Percentiles rank a stretch among this genome's conserved stretches.
Conservation (phyloP, 2,888 invertebrate genomes). For the Eupelmus urozonus region DNA sequence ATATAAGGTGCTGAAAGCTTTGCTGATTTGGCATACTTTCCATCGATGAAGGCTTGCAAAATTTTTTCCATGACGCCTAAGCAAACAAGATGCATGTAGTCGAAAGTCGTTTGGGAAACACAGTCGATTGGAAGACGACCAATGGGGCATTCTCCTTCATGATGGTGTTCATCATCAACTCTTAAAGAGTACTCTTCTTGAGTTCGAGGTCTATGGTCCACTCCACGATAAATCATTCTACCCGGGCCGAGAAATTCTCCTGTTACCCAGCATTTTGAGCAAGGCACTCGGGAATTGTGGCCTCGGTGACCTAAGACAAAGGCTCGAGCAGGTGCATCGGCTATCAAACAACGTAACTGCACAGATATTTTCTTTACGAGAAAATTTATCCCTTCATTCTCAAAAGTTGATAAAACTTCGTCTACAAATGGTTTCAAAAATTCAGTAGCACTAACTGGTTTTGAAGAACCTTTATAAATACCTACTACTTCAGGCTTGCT, state of each 20-base stretch:
- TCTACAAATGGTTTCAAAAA: slow-evolving; percentile 40
- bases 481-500: slow-evolving; percentile 58
- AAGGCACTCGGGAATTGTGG: slow-evolving; percentile 4
- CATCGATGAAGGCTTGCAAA: slow-evolving; percentile 2
- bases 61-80: slow-evolving; percentile 30
- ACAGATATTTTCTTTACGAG: not conserved
- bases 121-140: not conserved
- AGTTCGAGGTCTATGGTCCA: not conserved
- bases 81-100: slow-evolving; percentile 42
- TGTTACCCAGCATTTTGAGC: not conserved
- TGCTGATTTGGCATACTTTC: not conserved
- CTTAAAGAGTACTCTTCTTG: not conserved
- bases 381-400: slow-evolving; percentile 1
- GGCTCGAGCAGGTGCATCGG: slow-evolving; percentile 34
- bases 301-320: slow-evolving; percentile 10
- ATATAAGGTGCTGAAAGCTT: not conserved
- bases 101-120: slow-evolving; percentile 19
- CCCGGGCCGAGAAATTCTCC: slow-evolving; percentile 2
- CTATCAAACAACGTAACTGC: slow-evolving; percentile 18
- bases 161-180: slow-evolving; percentile 9
- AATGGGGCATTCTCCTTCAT: slow-evolving; percentile 15
- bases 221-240: not conserved
- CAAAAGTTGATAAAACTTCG: slow-evolving; percentile 9
- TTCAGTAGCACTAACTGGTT: slow-evolving; percentile 29
- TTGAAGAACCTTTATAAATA: slow-evolving; percentile 54